phyloP scores from a whole-genome alignment of 2,888 invertebrate species.

The Hydrotaea cyrtoneurina region DNA sequence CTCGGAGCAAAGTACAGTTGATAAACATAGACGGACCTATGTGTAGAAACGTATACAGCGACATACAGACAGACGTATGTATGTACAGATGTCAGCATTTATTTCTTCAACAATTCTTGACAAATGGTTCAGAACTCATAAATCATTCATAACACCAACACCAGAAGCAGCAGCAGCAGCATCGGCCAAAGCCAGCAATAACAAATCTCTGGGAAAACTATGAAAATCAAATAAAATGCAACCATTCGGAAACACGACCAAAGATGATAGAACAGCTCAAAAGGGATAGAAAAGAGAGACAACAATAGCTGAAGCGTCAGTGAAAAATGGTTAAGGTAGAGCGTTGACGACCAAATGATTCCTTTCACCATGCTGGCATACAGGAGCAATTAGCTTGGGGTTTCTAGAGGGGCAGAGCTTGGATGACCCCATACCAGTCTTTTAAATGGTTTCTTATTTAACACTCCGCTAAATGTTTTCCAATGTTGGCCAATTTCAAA shows the following conservation, averaged over 20 bases:
- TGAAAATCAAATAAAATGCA: conserved; percentile 62
- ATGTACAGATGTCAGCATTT: conserved; percentile 37
- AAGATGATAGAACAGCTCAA: neutral
- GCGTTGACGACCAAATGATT: too few species aligned
- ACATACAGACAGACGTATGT: neutral
- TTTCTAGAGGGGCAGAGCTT: too few species aligned
- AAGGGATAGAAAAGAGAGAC: neutral
- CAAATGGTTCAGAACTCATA: conserved; percentile 61
- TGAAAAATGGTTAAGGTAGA: too few species aligned
- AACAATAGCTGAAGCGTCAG: neutral
- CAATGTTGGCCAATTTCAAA: too few species aligned
- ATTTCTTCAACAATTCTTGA: conserved; percentile 52
- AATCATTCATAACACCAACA: conserved; percentile 52
- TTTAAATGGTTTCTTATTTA: too few species aligned
- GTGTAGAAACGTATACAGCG: neutral
- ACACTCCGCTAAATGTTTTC: too few species aligned
- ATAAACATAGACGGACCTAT: neutral
- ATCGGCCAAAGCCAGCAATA: too few species aligned
- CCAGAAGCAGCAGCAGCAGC: neutral
- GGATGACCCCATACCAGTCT: too few species aligned
- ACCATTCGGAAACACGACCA: conserved; percentile 20
- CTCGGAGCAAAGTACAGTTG: neutral
- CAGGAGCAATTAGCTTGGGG: too few species aligned
- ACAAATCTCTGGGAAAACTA: conserved; percentile 1
- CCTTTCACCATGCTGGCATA: too few species aligned